phyloP scores from a whole-genome alignment of 2,888 invertebrate genomes.

The Cerastis rubricosa region DNA sequence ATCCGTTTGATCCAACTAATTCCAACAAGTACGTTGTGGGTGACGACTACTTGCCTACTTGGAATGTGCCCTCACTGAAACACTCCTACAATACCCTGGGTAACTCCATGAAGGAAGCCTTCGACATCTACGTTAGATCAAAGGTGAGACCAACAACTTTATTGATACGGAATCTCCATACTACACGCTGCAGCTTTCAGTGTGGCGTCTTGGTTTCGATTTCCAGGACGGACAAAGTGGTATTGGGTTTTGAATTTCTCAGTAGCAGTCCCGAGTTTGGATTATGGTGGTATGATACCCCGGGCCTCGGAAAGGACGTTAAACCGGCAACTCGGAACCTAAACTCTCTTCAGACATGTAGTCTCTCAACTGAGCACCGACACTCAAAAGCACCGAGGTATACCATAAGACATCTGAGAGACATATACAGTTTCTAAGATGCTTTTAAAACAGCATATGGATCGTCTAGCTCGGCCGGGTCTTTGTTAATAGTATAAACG shows the following conservation, averaged over 20 bases:
- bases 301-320: background rate
- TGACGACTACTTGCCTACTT: conserved; percentile 98
- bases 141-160: conserved; percentile 74
- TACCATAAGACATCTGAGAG: background rate
- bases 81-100: conserved; percentile 93
- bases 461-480: background rate
- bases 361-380: background rate
- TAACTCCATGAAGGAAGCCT: conserved; percentile 96
- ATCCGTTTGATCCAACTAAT: conserved; percentile 96
- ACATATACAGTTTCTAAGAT: background rate
- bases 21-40: conserved; percentile 98
- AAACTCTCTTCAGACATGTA: background rate
- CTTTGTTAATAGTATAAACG: background rate
- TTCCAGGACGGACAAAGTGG: background rate
- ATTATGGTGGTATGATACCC: background rate
- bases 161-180: background rate
- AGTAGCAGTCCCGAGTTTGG: too few relatives aligned
- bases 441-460: background rate
- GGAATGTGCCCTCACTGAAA: conserved; percentile 96
- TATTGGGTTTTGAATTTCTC: background rate
- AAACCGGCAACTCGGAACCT: background rate
- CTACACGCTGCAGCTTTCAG: background rate
- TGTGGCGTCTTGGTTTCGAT: background rate
- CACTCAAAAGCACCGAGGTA: background rate
- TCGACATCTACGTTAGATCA: conserved; percentile 94